Evolutionary conservation across 2,113 vertebrate genomes (phyloP), one percentile per base, ranked within the genome.

Genomic region (Indicator maculatus): DNA sequence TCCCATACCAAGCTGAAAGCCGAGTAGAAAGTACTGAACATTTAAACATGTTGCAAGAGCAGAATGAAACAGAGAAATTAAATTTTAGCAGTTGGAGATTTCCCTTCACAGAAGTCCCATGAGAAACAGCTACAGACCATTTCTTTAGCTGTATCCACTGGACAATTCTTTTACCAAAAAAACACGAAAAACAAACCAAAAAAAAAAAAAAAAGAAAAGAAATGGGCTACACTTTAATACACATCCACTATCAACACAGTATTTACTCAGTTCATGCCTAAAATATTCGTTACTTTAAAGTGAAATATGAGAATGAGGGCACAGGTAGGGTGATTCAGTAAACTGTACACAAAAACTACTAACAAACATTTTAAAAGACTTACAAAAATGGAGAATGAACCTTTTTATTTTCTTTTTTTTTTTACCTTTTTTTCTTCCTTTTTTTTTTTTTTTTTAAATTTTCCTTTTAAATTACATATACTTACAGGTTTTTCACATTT

Each of bases 401-500:
- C 53, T 52, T 52, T 47, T 39, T 33, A 12, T 79, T 70, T 71
- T 87, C 81, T 91, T 79, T 70, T 71, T 87, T 83, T 91, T 63
- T 24, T 24, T 24, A 23, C 21, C 23, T 13, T 24, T 24, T 52
- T 24, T 52, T 52, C 23, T 52, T 47, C 20, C 47, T 47, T 47
- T 47, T 47, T 47, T 47, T 79, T 79, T 70, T 71, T 85, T 83
- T 91, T 63, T 24, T 23, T 50, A 23, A 10, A 8, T 11, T 20
- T 20, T 47, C 50, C 24, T 52, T 52, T 52, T 52, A 24, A 97
- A 95, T 97, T 97, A 97, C 95, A 97, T 26, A 80, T 97, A 96
- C 95, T 96, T 96, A 96, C 96, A 97, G 60, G 88, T 89, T 93
- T 44, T 96, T 97, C 96, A 97, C 95, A 96, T 96, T 95, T 88